Evolutionary conservation across 2,797 vertebrate genomes (phyloP).

Genomic region (Schizopygopsis malacanthus): DNA sequence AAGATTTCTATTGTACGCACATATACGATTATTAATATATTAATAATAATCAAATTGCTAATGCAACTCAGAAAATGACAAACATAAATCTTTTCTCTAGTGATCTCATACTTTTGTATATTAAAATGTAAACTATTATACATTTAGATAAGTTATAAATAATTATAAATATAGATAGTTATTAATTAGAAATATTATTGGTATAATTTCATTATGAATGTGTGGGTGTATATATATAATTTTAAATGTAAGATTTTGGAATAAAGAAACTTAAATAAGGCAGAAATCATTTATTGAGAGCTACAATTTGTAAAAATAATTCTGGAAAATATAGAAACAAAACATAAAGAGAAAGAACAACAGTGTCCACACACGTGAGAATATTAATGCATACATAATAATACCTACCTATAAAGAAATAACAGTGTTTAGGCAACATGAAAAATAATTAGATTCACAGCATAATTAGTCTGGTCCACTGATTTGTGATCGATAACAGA

Average conservation of each 20-base stretch:
- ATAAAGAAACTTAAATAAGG: neutral
- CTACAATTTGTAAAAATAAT: neutral
- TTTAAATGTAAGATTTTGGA: neutral
- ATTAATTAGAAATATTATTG: neutral
- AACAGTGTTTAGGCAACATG: constrained; percentile 8
- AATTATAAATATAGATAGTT: no score
- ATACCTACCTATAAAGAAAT: neutral
- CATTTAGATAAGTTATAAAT: neutral
- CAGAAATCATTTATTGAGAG: constrained; percentile 19
- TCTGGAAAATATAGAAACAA: neutral
- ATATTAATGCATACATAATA: neutral
- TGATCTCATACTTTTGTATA: neutral
- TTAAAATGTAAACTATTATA: neutral
- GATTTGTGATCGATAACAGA: constrained; percentile 10
- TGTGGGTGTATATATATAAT: neutral
- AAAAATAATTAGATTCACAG: constrained; percentile 23
- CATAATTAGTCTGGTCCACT: neutral
- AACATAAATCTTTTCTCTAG: no score
- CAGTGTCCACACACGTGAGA: neutral
- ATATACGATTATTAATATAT: neutral
- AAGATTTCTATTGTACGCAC: neutral
- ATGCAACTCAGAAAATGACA: neutral
- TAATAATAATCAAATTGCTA: neutral
- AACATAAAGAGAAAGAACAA: neutral
- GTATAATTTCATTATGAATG: no score